These are phyloP conservation scores for Tenthredo livida DNA, from an alignment of 2,888 invertebrate species.

Conservation along the genomic window DNA sequence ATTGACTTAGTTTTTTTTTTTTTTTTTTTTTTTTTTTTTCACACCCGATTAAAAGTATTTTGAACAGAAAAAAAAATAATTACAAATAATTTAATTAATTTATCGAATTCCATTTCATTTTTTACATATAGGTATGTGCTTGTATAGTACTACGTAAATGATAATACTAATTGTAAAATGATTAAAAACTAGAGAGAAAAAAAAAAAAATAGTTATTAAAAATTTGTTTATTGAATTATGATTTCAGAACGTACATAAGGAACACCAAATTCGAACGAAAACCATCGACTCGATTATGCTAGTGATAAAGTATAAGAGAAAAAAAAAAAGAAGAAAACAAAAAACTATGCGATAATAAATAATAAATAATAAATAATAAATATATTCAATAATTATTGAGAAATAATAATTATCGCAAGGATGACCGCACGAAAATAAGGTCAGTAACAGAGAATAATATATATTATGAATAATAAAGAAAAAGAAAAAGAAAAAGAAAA, in stretches of 20 bases:
- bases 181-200: neutral
- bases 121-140: too few species aligned
- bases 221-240: constrained; percentile 58
- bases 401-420: neutral
- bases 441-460: neutral
- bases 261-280: constrained; percentile 79
- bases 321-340: neutral
- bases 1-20: too few species aligned
- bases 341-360: constrained; percentile 23
- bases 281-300: constrained; percentile 63
- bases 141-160: constrained; percentile 1
- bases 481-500: neutral
- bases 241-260: constrained; percentile 84
- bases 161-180: constrained; percentile 20
- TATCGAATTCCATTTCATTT: too few species aligned
- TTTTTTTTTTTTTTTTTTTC: too few species aligned
- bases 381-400: constrained; percentile 34
- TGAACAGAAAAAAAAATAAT: too few species aligned
- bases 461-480: neutral
- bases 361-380: constrained; percentile 26
- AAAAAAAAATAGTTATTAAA: too few species aligned
- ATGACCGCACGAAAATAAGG: neutral
- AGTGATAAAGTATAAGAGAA: constrained; percentile 67
- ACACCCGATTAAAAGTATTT: too few species aligned
- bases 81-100: too few species aligned